These are phyloP conservation scores for Pyrocephalus nanus DNA, from an alignment of 2,797 vertebrate genomes.

Conservation along the genomic window DNA sequence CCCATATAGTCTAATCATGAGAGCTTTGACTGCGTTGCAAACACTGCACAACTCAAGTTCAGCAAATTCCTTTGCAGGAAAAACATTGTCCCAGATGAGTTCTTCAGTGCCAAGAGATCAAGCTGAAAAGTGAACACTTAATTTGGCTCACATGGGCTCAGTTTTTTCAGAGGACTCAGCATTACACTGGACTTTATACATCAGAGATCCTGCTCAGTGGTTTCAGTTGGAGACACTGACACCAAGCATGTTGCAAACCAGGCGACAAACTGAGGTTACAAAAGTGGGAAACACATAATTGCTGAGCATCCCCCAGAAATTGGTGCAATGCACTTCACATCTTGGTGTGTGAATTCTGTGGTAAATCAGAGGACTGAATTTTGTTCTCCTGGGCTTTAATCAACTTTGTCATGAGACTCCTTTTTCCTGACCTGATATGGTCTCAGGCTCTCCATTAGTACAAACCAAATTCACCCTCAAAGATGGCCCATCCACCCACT, in stretches of 20 bases:
- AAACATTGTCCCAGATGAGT: neutral
- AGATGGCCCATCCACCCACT: neutral
- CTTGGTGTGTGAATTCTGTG: neutral
- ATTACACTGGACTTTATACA: neutral
- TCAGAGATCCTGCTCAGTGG: neutral
- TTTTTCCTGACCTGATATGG: neutral
- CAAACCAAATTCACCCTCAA: neutral
- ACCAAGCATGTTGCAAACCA: neutral
- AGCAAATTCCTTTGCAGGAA: neutral
- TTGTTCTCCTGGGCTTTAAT: neutral
- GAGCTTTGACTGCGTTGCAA: neutral
- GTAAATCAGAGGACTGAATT: neutral
- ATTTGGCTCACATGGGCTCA: neutral
- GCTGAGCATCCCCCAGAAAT: neutral
- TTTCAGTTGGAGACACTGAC: neutral
- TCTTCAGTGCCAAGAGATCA: neutral
- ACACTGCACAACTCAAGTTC: neutral
- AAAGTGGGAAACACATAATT: neutral
- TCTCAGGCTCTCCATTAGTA: neutral
- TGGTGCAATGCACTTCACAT: neutral
- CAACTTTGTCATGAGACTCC: neutral
- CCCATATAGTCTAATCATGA: neutral
- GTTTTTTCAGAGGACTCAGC: neutral
- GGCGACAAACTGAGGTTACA: neutral
- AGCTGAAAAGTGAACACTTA: neutral